phyloP scores from a whole-genome alignment of 2,113 vertebrate species.

The Lophius piscatorius region DNA sequence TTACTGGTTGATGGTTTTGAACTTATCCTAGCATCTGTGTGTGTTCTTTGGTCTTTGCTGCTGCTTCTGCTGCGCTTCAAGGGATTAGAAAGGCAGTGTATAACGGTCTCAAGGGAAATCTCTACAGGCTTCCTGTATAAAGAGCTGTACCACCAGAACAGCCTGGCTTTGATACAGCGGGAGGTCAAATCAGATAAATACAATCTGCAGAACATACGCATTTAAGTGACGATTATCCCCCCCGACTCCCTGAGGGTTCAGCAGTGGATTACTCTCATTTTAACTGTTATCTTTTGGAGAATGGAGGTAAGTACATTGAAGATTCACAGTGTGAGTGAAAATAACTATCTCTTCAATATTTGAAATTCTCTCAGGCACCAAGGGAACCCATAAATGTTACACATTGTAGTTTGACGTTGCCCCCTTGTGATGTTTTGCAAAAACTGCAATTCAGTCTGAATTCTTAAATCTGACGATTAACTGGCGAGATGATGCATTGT shows the following conservation, averaged over 20 bases:
- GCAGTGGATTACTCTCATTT: conserved; percentile 17
- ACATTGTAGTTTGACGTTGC: conserved; percentile 60
- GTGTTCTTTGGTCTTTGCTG: conserved; percentile 12
- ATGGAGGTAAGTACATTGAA: conserved; percentile 8
- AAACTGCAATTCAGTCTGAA: conserved; percentile 57
- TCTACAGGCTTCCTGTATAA: conserved; percentile 40
- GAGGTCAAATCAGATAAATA: conserved; percentile 56
- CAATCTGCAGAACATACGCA: conserved; percentile 40
- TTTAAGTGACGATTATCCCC: conserved; percentile 33
- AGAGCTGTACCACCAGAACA: conserved; percentile 35
- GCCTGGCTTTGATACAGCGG: conserved; percentile 44
- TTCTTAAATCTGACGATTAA: conserved; percentile 7
- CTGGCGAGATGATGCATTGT: neutral
- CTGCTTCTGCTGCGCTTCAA: conserved; percentile 17
- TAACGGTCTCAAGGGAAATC: conserved; percentile 46
- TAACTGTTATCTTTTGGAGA: neutral
- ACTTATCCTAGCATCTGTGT: conserved; percentile 19
- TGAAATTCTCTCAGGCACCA: conserved; percentile 3
- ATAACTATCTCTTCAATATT: conserved; percentile 13
- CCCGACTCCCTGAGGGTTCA: conserved; percentile 5
- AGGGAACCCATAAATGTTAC: conserved; percentile 24
- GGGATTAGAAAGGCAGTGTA: conserved; percentile 38
- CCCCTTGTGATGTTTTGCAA: conserved; percentile 69
- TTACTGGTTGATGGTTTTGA: neutral
- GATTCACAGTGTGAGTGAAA: neutral